Evolutionary conservation across 2,888 invertebrate species (phyloP).

Genomic region (Lasioglossum villosulum): DNA sequence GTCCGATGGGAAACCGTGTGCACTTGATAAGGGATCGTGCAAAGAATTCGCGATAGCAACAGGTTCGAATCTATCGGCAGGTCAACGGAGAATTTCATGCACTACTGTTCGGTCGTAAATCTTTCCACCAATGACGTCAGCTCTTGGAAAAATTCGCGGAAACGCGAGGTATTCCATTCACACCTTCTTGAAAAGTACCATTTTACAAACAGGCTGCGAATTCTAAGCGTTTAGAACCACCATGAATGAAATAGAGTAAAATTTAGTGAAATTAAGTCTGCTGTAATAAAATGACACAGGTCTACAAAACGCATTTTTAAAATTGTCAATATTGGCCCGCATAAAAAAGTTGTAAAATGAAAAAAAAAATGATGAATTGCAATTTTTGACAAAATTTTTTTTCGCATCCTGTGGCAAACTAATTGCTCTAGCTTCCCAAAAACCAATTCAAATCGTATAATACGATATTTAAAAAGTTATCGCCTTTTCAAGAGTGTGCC

Average conservation of each 20-base stretch:
- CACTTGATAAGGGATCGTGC: slow-evolving; percentile 74
- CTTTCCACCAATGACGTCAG: background rate
- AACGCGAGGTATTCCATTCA: background rate
- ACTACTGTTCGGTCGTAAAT: background rate
- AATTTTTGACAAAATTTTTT: too few species aligned
- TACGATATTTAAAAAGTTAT: too few species aligned
- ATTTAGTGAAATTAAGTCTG: too few species aligned
- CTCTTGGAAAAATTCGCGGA: background rate
- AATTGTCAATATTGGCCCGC: too few species aligned
- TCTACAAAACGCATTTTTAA: too few species aligned
- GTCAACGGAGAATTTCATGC: background rate
- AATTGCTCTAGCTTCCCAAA: too few species aligned
- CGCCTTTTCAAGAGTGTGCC: too few species aligned
- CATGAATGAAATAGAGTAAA: background rate
- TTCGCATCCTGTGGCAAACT: too few species aligned
- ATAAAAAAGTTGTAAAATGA: too few species aligned
- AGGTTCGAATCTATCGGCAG: background rate
- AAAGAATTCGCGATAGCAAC: background rate
- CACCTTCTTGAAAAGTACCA: background rate
- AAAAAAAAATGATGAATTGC: too few species aligned
- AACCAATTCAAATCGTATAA: too few species aligned
- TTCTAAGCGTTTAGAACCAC: background rate
- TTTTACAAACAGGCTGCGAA: background rate
- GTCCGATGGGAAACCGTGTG: slow-evolving; percentile 79
- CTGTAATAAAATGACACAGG: too few species aligned